Base-by-base conservation (phyloP, 2,888 invertebrate genomes). In the Ophioninae sp. region DNA sequence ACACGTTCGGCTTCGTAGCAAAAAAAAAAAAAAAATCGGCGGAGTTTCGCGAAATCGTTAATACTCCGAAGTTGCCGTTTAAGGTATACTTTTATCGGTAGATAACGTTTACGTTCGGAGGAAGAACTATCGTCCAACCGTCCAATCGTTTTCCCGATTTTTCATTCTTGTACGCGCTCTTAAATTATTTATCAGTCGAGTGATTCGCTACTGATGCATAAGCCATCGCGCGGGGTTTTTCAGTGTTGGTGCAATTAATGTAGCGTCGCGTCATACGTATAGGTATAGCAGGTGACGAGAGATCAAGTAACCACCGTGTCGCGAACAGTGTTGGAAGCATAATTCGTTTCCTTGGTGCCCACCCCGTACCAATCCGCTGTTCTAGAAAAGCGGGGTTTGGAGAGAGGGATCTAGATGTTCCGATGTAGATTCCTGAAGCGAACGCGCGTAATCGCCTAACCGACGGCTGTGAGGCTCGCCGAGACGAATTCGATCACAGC, bases 401-500 rank as follows among this genome's bases (percentile, higher is more conserved):
- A 30, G 62, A n/a, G 21, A 8, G 21, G 23, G n/a, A n/a, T 30
- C 30, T 30, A 30, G 67, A 21, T 50, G 44, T n/a, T 30, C 30
- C 30, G 37, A 8, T 70, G n/a, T n/a, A n/a, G n/a, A 57, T 37
- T 70, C 39, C 59, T n/a, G 59, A 41, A 13, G 21, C 59, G 21
- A 59, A 56, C 59, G 37, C 20, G 23, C 10, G 6, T 39, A 72
- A 72, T 59, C 39, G 6, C 37, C 20, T 2, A 21, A 20, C 20
- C n/a, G n/a, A 8, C 39, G 56, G 37, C 50, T 50, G 50, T 50
- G 73, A 61, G 61, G 70, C 39, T 37, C 13, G 13, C 23, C 30
- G 20, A 39, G 50, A 50, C 50, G 62, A 77, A 62, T 84, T 69
- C 90, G 91, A 90, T 84, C 86, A 74, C 87, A 68, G 79, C 89